Percentiles rank a stretch among this genome's conserved stretches.
These are phyloP conservation scores for Aphodius sticticus DNA, from an alignment of 2,888 invertebrate genomes.

Conservation along the genomic window DNA sequence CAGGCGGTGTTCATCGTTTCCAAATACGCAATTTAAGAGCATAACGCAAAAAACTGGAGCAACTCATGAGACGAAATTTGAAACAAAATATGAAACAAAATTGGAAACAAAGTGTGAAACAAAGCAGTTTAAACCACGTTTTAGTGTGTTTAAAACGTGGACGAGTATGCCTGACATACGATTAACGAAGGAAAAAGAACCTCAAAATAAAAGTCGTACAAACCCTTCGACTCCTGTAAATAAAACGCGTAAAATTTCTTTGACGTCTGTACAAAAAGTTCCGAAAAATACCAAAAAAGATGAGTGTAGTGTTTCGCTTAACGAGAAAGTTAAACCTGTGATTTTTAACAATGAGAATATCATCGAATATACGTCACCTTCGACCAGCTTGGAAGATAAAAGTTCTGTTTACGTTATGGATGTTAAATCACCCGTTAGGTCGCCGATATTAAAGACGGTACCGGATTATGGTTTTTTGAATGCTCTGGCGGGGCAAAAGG, in stretches of 20 bases:
- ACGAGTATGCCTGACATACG: slow-evolving; percentile 58
- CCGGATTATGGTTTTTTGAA: slow-evolving; percentile 55
- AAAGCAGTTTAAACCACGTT: slow-evolving; percentile 30
- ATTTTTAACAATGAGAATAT: slow-evolving; percentile 56
- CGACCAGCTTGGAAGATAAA: slow-evolving; percentile 33
- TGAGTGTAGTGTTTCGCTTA: neutral
- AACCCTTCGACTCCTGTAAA: slow-evolving; percentile 56
- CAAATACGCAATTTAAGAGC: slow-evolving; percentile 57
- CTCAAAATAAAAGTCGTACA: slow-evolving; percentile 46
- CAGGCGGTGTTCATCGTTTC: slow-evolving; percentile 66
- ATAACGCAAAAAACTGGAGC: slow-evolving; percentile 23
- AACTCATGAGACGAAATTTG: neutral
- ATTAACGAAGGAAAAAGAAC: slow-evolving; percentile 42
- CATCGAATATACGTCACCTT: slow-evolving; percentile 55
- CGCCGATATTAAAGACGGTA: slow-evolving; percentile 49
- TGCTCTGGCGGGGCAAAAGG: slow-evolving; percentile 60
- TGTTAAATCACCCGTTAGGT: slow-evolving; percentile 31
- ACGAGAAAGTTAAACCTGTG: slow-evolving; percentile 43
- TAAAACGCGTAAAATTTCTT: slow-evolving; percentile 40
- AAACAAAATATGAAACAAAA: slow-evolving; percentile 13
- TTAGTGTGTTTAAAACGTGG: slow-evolving; percentile 57
- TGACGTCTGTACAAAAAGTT: slow-evolving; percentile 8
- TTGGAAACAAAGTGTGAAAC: slow-evolving; percentile 28
- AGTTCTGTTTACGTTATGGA: slow-evolving; percentile 14
- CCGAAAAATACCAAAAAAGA: neutral